Percentiles rank a stretch among this genome's conserved stretches.
phyloP scores from a whole-genome alignment of 2,797 vertebrate species.

The Acipenser transmontanus region DNA sequence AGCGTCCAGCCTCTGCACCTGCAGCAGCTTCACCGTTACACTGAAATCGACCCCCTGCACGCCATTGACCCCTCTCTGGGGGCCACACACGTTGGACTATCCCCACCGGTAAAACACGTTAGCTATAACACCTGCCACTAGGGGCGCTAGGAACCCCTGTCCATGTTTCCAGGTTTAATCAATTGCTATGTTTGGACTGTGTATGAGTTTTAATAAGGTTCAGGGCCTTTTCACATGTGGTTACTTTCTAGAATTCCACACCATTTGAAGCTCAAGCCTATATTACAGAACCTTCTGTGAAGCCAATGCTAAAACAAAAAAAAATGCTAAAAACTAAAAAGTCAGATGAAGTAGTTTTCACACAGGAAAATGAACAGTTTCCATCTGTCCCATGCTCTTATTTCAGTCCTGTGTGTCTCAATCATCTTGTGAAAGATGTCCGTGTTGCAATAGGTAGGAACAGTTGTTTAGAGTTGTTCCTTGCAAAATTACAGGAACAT shows the following conservation, averaged over 20 bases:
- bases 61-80: slow-evolving; percentile 75
- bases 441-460: background rate
- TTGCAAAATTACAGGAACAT: too few species aligned
- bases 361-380: background rate
- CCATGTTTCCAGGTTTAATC: too few species aligned
- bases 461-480: too few species aligned
- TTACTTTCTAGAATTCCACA: too few species aligned
- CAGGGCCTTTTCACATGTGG: too few species aligned
- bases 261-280: too few species aligned
- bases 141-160: background rate
- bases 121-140: too few species aligned
- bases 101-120: slow-evolving; percentile 45
- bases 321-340: too few species aligned
- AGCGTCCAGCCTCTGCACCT: slow-evolving; percentile 85
- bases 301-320: too few species aligned
- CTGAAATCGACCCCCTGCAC: slow-evolving; percentile 78
- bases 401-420: background rate
- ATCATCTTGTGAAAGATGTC: background rate
- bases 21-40: slow-evolving; percentile 77
- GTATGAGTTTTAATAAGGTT: too few species aligned
- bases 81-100: slow-evolving; percentile 54
- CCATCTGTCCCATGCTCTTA: background rate
- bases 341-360: background rate
- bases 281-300: too few species aligned
- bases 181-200: too few species aligned